Evolutionary conservation across 2,888 invertebrate genomes (phyloP), one percentile per base, ranked within the genome.

Genomic region (Dione juno): DNA sequence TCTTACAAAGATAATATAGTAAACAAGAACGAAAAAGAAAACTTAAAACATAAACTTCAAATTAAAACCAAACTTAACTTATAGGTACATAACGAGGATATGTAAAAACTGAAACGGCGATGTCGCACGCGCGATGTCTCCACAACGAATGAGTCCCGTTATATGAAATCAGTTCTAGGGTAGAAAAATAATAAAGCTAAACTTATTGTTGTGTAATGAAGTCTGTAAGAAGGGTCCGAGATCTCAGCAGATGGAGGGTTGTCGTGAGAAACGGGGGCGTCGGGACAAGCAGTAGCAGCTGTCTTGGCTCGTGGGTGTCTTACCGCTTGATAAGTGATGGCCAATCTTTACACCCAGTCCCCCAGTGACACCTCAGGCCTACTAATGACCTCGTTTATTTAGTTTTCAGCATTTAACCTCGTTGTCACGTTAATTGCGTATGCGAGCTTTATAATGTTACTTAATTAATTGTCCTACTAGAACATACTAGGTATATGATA

Each of bases 251-350:
- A 84, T 84, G 84, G 78, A 78, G 78, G 79, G 81, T 78, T 69
- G 80, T 82, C 84, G 86, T 86, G 86, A 84, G 87, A 86, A 86
- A 82, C 78, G 84, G 81, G 84, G 85, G 84, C 81, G 84, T 80
- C 79, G 66, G 72, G 59, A 66, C 72, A 74, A 76, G 75, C 74
- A 67, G 75, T 28, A 70, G 75, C 79, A 80, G 80, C 80, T 80
- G 80, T 77, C 75, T 76, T 73, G 64, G 72, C 75, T 74, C 72
- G 77, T 77, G 74, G 77, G 77, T 74, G 78, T 77, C 77, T 76
- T 75, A 21, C 66, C 67, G 37, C 41, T 28, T 71, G 77, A 74
- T 74, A 74, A 72, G 71, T 66, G 50, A 63, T 63, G 66, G 57
- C 50, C 69, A 61, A 72, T 67, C 68, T 54, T 53, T 64, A 37